These are phyloP conservation scores for Steinernema carpocapsae DNA, from an alignment of 2,888 invertebrate genomes.

Conservation along the genomic window DNA sequence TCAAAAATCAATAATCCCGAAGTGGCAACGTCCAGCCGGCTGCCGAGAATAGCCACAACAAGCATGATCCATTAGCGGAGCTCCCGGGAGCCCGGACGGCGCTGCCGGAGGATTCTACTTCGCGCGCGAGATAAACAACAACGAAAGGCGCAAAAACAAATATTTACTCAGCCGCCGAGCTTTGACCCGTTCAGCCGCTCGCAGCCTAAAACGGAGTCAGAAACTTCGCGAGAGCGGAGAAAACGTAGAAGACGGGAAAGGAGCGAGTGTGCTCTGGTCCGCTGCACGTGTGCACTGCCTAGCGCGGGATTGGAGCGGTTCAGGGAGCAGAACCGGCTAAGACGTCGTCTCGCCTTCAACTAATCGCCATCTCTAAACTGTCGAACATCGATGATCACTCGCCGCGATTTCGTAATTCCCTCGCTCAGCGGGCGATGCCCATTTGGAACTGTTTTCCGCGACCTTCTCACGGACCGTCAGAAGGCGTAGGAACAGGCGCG, in stretches of 20 bases:
- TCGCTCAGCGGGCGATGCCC: constrained; percentile 5
- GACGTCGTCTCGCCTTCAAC: constrained; percentile 9
- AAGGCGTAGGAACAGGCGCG: background rate
- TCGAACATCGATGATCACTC: constrained; percentile 30
- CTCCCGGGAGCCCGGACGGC: background rate
- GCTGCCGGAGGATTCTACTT: background rate
- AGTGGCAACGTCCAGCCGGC: constrained; percentile 6
- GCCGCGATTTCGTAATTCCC: constrained; percentile 19
- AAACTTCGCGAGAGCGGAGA: background rate
- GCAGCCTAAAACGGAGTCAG: background rate
- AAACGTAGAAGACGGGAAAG: background rate
- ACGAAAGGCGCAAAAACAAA: constrained; percentile 20
- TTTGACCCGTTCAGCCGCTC: background rate
- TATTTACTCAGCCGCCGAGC: background rate
- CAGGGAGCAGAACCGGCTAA: constrained; percentile 12
- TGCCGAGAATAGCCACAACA: constrained; percentile 6
- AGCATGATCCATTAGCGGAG: background rate
- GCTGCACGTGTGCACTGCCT: constrained; percentile 8
- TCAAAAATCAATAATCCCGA: constrained; percentile 22
- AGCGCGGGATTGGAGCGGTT: background rate
- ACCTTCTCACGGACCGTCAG: background rate
- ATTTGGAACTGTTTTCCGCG: background rate
- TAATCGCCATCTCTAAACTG: constrained; percentile 8
- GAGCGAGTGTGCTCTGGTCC: background rate
- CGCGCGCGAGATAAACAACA: constrained; percentile 23